These are phyloP conservation scores for Pocillopora verrucosa DNA, from an alignment of 64 coral and sea anemone species.

Conservation along the genomic window DNA sequence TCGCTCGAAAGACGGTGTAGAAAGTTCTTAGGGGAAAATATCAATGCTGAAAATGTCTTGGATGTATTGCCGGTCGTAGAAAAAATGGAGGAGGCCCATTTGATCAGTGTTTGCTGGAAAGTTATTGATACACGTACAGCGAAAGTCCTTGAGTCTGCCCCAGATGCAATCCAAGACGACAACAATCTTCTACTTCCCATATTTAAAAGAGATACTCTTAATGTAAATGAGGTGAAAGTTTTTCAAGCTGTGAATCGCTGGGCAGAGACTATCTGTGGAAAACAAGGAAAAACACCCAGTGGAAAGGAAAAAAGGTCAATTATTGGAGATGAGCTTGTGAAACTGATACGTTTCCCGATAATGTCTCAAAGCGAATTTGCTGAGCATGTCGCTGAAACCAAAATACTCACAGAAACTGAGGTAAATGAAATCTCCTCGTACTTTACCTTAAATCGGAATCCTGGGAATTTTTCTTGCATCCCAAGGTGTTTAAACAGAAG, in stretches of 20 bases:
- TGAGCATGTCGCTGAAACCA: background rate
- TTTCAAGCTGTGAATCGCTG: background rate
- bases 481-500: background rate
- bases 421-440: background rate
- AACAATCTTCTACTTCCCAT: background rate
- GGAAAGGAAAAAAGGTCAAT: background rate
- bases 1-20: background rate
- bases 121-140: background rate
- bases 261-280: background rate
- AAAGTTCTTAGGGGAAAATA: background rate
- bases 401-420: background rate
- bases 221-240: background rate
- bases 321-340: background rate
- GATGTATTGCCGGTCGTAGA: background rate
- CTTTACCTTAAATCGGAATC: background rate
- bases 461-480: background rate
- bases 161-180: background rate
- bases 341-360: background rate
- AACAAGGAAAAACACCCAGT: background rate
- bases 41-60: background rate
- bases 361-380: conserved; percentile 4
- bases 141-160: background rate
- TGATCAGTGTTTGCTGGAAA: background rate
- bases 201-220: background rate
- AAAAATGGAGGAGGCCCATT: background rate